Evolutionary conservation across 2,797 vertebrate genomes (phyloP).

Genomic region (Microctenopoma stevenorrisi): DNA sequence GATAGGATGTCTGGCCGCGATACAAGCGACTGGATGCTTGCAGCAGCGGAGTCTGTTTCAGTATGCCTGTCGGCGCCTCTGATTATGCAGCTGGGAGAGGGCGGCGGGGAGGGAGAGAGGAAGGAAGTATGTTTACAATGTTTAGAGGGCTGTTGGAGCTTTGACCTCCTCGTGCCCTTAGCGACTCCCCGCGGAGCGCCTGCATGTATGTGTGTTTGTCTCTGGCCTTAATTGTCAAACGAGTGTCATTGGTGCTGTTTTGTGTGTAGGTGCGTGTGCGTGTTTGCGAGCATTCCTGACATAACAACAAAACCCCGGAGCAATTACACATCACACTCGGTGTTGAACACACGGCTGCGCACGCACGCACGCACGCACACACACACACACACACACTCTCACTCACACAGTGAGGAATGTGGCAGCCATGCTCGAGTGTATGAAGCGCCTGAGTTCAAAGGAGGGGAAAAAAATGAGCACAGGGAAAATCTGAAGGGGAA

Average conservation of each 20-base stretch:
- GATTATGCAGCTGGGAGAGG: constrained; percentile 75
- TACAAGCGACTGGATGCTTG: constrained; percentile 54
- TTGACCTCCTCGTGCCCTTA: constrained; percentile 73
- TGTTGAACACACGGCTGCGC: constrained; percentile 42
- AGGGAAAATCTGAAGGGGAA: constrained; percentile 51
- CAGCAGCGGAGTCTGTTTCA: constrained; percentile 54
- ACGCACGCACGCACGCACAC: constrained; percentile 24
- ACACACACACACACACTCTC: constrained; percentile 11
- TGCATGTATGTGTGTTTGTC: constrained; percentile 60
- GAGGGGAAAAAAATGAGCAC: constrained; percentile 38
- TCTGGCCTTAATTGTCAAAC: constrained; percentile 67
- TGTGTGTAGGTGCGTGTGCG: constrained; percentile 46
- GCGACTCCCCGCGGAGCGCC: constrained; percentile 68
- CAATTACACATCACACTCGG: constrained; percentile 67
- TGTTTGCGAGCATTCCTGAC: constrained; percentile 72
- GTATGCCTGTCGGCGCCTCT: constrained; percentile 76
- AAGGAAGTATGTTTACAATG: constrained; percentile 81
- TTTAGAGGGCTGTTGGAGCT: constrained; percentile 79
- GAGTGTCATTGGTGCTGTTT: constrained; percentile 57
- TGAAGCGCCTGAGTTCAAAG: constrained; percentile 70
- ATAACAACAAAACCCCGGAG: constrained; percentile 73
- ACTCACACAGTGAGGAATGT: constrained; percentile 67
- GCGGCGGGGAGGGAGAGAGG: constrained; percentile 55
- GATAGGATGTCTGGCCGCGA: constrained; percentile 36
- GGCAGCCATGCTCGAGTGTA: constrained; percentile 64